A percentile compares a stretch with the other conserved stretches of the same genome.
Conservation (phyloP, 1,140 invertebrate species). For the Triops longicaudatus region DNA sequence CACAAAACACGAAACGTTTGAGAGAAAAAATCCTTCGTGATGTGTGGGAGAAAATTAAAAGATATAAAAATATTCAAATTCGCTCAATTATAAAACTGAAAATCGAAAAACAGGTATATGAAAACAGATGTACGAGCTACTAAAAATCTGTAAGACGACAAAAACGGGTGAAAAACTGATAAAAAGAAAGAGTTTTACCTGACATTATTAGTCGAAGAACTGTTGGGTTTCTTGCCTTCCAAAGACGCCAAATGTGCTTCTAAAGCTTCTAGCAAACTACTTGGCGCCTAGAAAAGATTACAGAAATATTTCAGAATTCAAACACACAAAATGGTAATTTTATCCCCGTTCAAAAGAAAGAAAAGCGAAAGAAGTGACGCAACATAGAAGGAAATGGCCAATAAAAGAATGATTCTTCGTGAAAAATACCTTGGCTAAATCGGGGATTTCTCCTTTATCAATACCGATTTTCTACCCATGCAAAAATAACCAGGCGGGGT, state of each 20-base stretch:
- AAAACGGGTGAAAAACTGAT: conserved; percentile 43
- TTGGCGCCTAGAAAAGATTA: conserved; percentile 66
- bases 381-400: not conserved
- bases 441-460: conserved; percentile 97
- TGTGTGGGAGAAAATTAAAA: too few species aligned
- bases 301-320: not conserved
- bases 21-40: too few species aligned
- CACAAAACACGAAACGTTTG: too few species aligned
- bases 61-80: too few species aligned
- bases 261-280: conserved; percentile 91
- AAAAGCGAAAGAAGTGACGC: not conserved
- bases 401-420: not conserved
- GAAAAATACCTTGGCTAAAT: conserved; percentile 75
- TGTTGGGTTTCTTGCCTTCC: conserved; percentile 72
- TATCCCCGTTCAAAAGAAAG: not conserved
- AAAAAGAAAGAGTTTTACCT: conserved; percentile 27
- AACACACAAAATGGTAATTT: conserved; percentile 3
- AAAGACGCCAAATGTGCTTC: conserved; percentile 89
- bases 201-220: conserved; percentile 28
- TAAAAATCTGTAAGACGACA: conserved; percentile 19
- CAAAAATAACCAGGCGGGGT: conserved; percentile 31
- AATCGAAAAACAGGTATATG: too few species aligned
- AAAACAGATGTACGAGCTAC: too few species aligned
- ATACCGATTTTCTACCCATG: conserved; percentile 84
- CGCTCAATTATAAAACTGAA: too few species aligned